Percentiles rank a stretch among this genome's conserved stretches.
Conservation (phyloP, 2,888 invertebrate species). For the Eilema depressum region DNA sequence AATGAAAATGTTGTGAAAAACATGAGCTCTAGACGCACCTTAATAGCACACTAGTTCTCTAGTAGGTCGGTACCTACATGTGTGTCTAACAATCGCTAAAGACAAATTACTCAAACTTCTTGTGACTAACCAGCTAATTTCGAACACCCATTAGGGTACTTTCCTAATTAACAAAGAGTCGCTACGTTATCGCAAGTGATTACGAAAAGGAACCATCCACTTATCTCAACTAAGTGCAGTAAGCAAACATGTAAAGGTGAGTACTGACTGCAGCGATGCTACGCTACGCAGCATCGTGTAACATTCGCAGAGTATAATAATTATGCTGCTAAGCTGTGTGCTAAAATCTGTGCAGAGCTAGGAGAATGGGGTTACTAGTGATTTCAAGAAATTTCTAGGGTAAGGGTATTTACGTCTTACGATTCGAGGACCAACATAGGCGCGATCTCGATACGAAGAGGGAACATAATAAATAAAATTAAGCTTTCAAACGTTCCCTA, state of each 20-base stretch:
- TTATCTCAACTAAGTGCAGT: constrained; percentile 20
- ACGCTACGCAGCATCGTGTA: background rate
- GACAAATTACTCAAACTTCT: background rate
- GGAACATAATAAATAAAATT: too few relatives aligned
- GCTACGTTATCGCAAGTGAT: constrained; percentile 13
- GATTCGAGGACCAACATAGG: too few relatives aligned
- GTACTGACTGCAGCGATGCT: background rate
- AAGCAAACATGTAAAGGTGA: constrained; percentile 11
- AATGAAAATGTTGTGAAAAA: too few relatives aligned
- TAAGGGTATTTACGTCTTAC: background rate
- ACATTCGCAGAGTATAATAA: too few relatives aligned
- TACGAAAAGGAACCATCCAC: constrained; percentile 13
- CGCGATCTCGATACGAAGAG: too few relatives aligned
- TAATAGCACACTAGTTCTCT: background rate
- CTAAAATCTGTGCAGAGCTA: too few relatives aligned
- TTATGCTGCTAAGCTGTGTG: too few relatives aligned
- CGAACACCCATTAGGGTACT: constrained; percentile 10
- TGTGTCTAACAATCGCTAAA: background rate
- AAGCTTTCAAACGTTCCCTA: too few relatives aligned
- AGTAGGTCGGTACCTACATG: too few relatives aligned
- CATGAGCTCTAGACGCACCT: too few relatives aligned
- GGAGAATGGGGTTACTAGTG: background rate
- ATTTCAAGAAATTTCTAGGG: background rate
- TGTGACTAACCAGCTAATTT: background rate
- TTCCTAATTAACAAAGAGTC: constrained; percentile 9